Evolutionary conservation across 2,113 vertebrate genomes (phyloP).

Genomic region (Nothoprocta pentlandii): DNA sequence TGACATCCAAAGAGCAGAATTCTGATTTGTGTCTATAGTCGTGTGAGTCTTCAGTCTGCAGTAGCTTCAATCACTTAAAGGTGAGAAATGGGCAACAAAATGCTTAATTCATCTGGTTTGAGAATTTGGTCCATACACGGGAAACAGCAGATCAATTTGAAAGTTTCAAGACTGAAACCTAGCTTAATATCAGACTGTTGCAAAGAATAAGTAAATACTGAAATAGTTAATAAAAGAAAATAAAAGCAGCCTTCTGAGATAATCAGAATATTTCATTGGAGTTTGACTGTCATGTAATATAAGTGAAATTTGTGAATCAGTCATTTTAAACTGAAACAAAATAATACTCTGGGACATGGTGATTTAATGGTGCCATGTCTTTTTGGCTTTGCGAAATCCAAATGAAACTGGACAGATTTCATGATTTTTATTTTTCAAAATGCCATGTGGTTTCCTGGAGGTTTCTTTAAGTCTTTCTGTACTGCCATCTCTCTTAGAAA

Average conservation of each 20-base stretch:
- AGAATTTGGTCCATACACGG: neutral
- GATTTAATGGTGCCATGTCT: neutral
- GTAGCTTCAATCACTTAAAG: neutral
- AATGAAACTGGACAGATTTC: neutral
- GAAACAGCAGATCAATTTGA: neutral
- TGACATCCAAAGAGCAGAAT: neutral
- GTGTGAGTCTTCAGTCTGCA: neutral
- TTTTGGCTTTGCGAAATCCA: neutral
- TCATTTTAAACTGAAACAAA: neutral
- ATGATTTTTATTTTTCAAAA: neutral
- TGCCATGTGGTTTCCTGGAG: neutral
- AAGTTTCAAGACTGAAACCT: neutral
- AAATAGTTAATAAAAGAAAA: neutral
- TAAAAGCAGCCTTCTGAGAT: neutral
- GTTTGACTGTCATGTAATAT: neutral
- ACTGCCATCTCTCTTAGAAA: neutral
- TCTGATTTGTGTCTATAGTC: neutral
- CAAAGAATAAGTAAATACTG: neutral
- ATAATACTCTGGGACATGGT: accelerated
- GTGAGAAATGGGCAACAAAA: neutral
- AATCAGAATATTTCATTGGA: neutral
- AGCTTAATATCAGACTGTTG: neutral
- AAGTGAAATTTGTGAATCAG: neutral
- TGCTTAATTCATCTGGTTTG: neutral
- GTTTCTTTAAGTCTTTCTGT: neutral